Evolutionary conservation across 64 coral and sea anemone species (phyloP), one percentile per base, ranked within the genome.

Genomic region (Actinia tenebrosa): DNA sequence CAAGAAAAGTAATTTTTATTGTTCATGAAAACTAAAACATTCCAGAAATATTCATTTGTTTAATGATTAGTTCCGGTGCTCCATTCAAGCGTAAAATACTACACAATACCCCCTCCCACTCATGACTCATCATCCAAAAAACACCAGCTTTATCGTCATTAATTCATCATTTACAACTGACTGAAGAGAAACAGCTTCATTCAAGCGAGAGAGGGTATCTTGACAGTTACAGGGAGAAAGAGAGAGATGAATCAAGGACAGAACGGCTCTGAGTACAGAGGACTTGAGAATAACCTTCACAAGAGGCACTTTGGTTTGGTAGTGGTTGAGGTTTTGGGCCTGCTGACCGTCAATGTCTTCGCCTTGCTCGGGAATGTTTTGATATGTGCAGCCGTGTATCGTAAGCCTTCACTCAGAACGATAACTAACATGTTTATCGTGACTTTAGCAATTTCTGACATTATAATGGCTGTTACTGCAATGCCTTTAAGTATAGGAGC

Each of bases 371-470:
- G 93, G 17, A 95, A 95, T 86, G 4, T 91, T 20, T 63, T 95
- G 46, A 89, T 95, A 60, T 95, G 93, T 64, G 55, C 77, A 30
- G 87, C 89, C 7, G 89, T 95, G 15, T 91, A 95, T 69, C 86
- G 93, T 77, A 95, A 86, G 58, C 78, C 59, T 37, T 56, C 78
- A 17, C 87, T 95, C 45, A 86, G 89, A 18, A 89, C 81, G 0
- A 88, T 95, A 14, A 92, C 94, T 7, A 92, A 92, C 71, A 92
- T 95, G 87, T 95, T 95, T 56, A 87, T 95, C 7, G 87, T 95
- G 5, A 45, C 90, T 71, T 69, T 95, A 16, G 90, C 90, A 42
- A 81, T 92, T 20, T 83, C 89, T 10, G 94, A 95, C 84, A 88
- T 95, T 17, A 44, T 91, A 59, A 72, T 95, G 45, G 94, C 89